Evolutionary conservation across 2,888 invertebrate species (phyloP), one percentile per base, ranked within the genome.

Genomic region (Molorchus minor): DNA sequence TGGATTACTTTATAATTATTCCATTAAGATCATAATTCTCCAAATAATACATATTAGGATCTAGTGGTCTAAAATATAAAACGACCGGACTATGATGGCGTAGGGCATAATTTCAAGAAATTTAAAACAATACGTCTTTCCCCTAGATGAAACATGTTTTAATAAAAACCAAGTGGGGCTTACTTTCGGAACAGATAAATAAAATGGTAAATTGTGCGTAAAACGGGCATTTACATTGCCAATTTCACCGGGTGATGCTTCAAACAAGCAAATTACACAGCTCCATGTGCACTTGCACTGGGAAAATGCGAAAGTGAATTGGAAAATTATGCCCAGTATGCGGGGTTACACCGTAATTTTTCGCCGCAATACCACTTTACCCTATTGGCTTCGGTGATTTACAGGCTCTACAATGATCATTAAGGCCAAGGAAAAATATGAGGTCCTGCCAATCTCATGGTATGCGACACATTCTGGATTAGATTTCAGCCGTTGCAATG

Each of bases 171-270:
- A 64, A 68, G 61, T 62, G 67, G 61, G 70, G 69, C 71, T 67
- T 66, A 66, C 68, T 65, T 69, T 67, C 29, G 41, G 45, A 66
- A 57, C 60, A 67, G 67, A 75, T 74, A 73, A 76, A 76, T 74
- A 75, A 75, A 74, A 72, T 70, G 69, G 72, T 72, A 76, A 77
- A 75, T 76, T 76, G 75, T 73, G 76, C 75, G 76, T 75, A 69
- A 74, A 71, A 65, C 63, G 64, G 64, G 65, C 69, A 71, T 71
- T 73, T 70, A 67, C 69, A 69, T 69, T 71, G 73, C 67, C 73
- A 75, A 73, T 76, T 75, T 65, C 61, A 62, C 56, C 60, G 51
- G 61, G 63, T 53, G 66, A 65, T 62, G 59, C 64, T 62, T 56
- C 56, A 46, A 64, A 61, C 65, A 69, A 64, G 64, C 65, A 69